Evolutionary conservation across 2,888 invertebrate genomes (phyloP).

Genomic region (Bursaphelenchus okinawaensis): DNA sequence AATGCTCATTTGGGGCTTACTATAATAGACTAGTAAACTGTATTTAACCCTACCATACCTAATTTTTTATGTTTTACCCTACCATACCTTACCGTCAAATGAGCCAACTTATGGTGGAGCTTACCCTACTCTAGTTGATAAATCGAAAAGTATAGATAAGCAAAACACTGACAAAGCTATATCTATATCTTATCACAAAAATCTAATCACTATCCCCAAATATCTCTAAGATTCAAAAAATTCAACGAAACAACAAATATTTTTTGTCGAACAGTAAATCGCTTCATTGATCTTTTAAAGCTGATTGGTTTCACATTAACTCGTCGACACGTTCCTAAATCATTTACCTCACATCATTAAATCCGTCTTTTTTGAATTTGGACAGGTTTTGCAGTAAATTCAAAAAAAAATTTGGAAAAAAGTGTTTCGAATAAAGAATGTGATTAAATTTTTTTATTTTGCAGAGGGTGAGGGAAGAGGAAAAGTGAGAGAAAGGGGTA

Average conservation of each 20-base stretch:
- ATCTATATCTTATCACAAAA: no score
- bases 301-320: neutral
- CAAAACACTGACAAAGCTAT: no score
- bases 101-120: no score
- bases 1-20: no score
- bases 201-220: no score
- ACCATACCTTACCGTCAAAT: no score
- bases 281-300: neutral
- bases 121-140: no score
- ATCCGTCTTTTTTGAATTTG: neutral
- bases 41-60: no score
- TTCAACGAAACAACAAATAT: neutral
- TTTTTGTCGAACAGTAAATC: neutral
- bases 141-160: no score
- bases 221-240: neutral
- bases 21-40: no score
- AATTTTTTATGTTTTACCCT: no score
- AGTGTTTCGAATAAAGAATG: neutral
- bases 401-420: neutral
- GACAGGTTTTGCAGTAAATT: neutral
- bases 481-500: neutral
- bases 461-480: neutral
- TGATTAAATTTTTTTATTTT: neutral
- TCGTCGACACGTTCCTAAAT: neutral
- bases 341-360: no score